A percentile compares a stretch with the other conserved stretches of the same genome.
These are phyloP conservation scores for Fistularia commersonii DNA, from an alignment of 2,797 vertebrate genomes.

Conservation along the genomic window DNA sequence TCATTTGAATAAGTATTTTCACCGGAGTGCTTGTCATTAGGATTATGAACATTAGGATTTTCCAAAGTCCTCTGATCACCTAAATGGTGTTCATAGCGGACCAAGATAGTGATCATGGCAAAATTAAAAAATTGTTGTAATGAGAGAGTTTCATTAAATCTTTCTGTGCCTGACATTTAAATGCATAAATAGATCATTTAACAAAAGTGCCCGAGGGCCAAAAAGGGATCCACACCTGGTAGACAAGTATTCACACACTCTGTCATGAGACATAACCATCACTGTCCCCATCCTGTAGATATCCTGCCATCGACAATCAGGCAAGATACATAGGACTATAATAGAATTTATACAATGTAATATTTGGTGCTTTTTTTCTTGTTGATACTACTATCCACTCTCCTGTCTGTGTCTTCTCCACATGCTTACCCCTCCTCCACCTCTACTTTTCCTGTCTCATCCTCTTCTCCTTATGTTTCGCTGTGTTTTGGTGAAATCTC, in stretches of 20 bases:
- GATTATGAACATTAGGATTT: too few relatives aligned
- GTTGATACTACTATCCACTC: slow-evolving; percentile 9
- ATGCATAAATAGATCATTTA: slow-evolving; percentile 47
- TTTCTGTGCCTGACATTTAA: slow-evolving; percentile 34
- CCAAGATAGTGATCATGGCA: slow-evolving; percentile 12
- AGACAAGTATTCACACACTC: slow-evolving; percentile 19
- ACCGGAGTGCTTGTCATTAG: too few relatives aligned
- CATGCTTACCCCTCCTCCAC: slow-evolving; percentile 35
- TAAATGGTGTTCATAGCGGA: slow-evolving; percentile 37
- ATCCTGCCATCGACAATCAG: slow-evolving; percentile 1
- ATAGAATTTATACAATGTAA: slow-evolving; percentile 14
- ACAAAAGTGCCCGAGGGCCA: slow-evolving; percentile 41
- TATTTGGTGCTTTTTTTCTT: slow-evolving; percentile 23
- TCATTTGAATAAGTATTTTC: too few relatives aligned
- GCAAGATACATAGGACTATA: slow-evolving; percentile 2
- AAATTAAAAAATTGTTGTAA: slow-evolving; percentile 21
- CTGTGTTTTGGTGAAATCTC: slow-evolving; percentile 98
- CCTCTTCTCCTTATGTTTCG: slow-evolving; percentile 66
- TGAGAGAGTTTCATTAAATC: slow-evolving; percentile 28
- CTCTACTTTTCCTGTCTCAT: slow-evolving; percentile 67
- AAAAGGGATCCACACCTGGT: slow-evolving; percentile 65
- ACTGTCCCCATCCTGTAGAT: slow-evolving; percentile 5
- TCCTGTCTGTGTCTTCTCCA: slow-evolving; percentile 18
- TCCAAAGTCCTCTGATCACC: slow-evolving; percentile 14
- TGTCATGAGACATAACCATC: slow-evolving; percentile 4